Conservation (phyloP, 1,140 invertebrate species). For the Heterodera carotae region DNA sequence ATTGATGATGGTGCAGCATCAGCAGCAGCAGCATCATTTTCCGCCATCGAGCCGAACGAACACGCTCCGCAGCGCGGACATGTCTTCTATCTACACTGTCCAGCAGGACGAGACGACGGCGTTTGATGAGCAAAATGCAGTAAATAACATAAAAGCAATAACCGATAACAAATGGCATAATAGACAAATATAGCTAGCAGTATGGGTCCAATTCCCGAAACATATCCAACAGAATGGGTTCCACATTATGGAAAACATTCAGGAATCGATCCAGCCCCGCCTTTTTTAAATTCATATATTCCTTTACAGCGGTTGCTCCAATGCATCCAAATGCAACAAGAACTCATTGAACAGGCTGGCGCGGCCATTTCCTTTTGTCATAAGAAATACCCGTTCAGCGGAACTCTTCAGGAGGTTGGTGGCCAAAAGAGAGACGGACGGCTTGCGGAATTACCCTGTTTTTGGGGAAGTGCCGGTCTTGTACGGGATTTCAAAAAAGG, state of each 20-base stretch:
- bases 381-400: conserved; percentile 37
- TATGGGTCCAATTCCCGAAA: background rate
- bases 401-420: conserved; percentile 36
- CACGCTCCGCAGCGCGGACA: background rate
- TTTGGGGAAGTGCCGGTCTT: too few relatives aligned
- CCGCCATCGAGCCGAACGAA: background rate
- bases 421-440: too few relatives aligned
- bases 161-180: too few relatives aligned
- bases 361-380: conserved; percentile 28
- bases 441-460: too few relatives aligned
- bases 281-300: background rate
- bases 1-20: too few relatives aligned
- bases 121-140: conserved; percentile 7
- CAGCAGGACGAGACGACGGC: background rate
- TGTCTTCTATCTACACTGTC: conserved; percentile 3
- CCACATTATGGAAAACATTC: too few relatives aligned
- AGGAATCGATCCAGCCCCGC: too few relatives aligned
- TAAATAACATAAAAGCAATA: background rate
- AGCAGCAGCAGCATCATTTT: background rate
- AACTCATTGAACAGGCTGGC: conserved; percentile 20
- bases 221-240: background rate
- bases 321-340: conserved; percentile 19
- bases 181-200: too few relatives aligned
- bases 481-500: too few relatives aligned
- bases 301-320: conserved; percentile 17